phyloP scores from a whole-genome alignment of 2,113 vertebrate genomes.

The Strix aluco region DNA sequence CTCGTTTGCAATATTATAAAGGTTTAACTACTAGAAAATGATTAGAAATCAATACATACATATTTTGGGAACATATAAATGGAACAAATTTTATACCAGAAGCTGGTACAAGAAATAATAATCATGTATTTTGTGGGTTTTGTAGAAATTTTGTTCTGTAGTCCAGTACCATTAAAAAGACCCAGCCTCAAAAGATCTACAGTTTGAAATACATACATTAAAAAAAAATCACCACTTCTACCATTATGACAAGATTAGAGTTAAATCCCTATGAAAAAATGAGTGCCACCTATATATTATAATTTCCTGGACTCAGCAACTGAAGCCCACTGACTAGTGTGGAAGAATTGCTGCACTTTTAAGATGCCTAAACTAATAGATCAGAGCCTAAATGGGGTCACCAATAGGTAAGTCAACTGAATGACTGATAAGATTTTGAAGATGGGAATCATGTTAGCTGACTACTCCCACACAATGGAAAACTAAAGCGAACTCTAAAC shows the following conservation, averaged over 20 bases:
- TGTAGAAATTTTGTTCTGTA: neutral
- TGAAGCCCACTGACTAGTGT: neutral
- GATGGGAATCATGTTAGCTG: neutral
- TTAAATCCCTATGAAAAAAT: neutral
- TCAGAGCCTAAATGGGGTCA: neutral
- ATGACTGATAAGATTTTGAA: neutral
- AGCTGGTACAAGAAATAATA: neutral
- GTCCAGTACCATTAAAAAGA: neutral
- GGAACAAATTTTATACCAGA: neutral
- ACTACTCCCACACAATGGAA: neutral
- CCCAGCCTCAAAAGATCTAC: neutral
- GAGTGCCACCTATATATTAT: neutral
- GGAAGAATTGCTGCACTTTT: neutral
- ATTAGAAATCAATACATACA: neutral
- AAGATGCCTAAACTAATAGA: neutral
- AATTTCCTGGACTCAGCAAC: neutral
- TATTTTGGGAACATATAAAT: neutral
- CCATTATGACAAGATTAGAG: neutral
- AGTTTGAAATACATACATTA: neutral
- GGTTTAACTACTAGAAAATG: neutral
- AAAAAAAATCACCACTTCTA: neutral
- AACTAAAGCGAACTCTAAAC: neutral
- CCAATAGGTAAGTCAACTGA: neutral
- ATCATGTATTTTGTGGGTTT: accelerated
- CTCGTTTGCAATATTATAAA: neutral